A percentile compares a stretch with the other conserved stretches of the same genome.
Evolutionary conservation across 1,140 invertebrate genomes (phyloP).

Genomic region (Drosophila orena): DNA sequence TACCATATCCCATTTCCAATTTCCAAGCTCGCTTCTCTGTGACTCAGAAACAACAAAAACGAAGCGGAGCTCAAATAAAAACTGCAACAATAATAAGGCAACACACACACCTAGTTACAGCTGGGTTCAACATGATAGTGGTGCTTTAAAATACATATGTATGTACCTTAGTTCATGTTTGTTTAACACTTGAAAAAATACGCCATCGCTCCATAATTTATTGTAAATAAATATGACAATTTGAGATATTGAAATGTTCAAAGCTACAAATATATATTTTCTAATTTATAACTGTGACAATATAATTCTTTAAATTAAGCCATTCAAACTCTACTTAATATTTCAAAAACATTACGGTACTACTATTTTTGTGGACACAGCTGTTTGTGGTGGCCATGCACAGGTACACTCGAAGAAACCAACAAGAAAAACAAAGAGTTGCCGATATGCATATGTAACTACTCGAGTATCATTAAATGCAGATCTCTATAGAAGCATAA

Average conservation of each 20-base stretch:
- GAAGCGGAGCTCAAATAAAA: slow-evolving; percentile 31
- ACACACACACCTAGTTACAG: slow-evolving; percentile 30
- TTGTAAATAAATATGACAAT: too few relatives aligned
- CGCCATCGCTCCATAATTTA: too few relatives aligned
- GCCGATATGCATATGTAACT: slow-evolving; percentile 50
- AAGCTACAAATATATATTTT: too few relatives aligned
- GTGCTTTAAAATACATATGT: not conserved
- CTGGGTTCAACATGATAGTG: not conserved
- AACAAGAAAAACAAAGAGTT: slow-evolving; percentile 19
- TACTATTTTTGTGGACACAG: not conserved
- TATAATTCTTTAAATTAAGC: too few relatives aligned
- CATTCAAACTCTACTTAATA: not conserved
- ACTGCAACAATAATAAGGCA: slow-evolving; percentile 34
- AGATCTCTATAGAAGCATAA: slow-evolving; percentile 76
- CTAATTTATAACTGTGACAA: too few relatives aligned
- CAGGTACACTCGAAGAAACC: not conserved
- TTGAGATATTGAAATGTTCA: too few relatives aligned
- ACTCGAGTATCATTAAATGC: slow-evolving; percentile 75
- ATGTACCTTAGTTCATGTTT: not conserved
- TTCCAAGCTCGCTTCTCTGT: slow-evolving; percentile 47
- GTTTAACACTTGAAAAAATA: not conserved
- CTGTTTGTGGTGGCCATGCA: slow-evolving; percentile 37
- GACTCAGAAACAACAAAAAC: slow-evolving; percentile 33
- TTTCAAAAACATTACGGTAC: not conserved
- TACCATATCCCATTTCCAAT: slow-evolving; percentile 59